These are phyloP conservation scores for Paramuricea clavata DNA, from an alignment of 92 coral and sea anemone genomes.

Conservation along the genomic window DNA sequence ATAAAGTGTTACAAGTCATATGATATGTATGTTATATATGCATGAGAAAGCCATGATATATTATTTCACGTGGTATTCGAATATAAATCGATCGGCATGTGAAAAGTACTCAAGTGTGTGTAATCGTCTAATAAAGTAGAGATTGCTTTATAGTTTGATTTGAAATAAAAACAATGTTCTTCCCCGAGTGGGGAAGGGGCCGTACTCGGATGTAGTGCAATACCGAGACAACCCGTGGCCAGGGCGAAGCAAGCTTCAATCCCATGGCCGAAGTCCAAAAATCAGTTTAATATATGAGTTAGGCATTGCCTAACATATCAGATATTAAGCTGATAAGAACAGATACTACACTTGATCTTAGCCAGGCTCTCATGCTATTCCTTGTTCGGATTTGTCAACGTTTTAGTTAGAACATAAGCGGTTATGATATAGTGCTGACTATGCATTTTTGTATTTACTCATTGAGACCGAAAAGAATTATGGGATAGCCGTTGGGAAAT, in stretches of 20 bases:
- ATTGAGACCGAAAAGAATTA: background rate
- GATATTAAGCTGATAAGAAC: constrained; percentile 97
- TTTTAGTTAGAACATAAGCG: background rate
- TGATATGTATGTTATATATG: too few species aligned
- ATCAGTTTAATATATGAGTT: constrained; percentile 51
- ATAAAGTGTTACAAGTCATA: too few species aligned
- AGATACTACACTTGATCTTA: constrained; percentile 67
- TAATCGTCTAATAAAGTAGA: too few species aligned
- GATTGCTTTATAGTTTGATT: too few species aligned
- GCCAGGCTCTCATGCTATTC: background rate
- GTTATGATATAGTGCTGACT: background rate
- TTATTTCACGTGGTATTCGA: too few species aligned
- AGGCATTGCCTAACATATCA: constrained; percentile 67
- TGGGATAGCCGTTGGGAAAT: background rate
- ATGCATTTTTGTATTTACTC: background rate
- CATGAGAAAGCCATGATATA: too few species aligned
- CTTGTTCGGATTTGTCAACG: background rate
- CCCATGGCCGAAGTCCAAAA: constrained; percentile 36
- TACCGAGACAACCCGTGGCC: constrained; percentile 60
- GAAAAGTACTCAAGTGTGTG: too few species aligned
- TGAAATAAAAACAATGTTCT: too few species aligned
- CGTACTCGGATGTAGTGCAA: constrained; percentile 55
- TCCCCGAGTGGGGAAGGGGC: constrained; percentile 26
- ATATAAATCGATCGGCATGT: too few species aligned
- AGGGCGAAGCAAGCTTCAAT: constrained; percentile 55